phyloP scores from a whole-genome alignment of 1,140 invertebrate genomes.

The Lasioglossum baleicum region DNA sequence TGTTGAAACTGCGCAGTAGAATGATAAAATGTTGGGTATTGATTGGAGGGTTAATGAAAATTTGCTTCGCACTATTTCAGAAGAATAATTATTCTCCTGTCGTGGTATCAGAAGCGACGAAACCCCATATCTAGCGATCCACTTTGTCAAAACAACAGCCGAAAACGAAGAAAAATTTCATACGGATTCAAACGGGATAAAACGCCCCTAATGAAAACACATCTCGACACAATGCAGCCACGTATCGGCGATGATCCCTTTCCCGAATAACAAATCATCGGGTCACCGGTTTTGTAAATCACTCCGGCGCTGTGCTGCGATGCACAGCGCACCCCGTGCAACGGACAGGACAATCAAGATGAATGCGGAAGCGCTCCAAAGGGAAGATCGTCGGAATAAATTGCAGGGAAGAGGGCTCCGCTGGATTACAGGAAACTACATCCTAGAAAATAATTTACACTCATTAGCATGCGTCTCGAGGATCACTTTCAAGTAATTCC shows the following conservation, averaged over 20 bases:
- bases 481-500: constrained; percentile 24
- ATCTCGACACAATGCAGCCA: too few relatives aligned
- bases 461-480: constrained; percentile 29
- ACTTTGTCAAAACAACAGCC: too few relatives aligned
- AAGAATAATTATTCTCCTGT: too few relatives aligned
- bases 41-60: too few relatives aligned
- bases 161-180: too few relatives aligned
- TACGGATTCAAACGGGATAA: too few relatives aligned
- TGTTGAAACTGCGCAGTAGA: too few relatives aligned
- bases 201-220: too few relatives aligned
- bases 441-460: constrained; percentile 36
- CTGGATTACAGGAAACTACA: constrained; percentile 21
- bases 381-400: constrained; percentile 3
- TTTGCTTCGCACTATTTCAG: too few relatives aligned
- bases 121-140: too few relatives aligned
- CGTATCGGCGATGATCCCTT: background rate
- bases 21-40: too few relatives aligned
- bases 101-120: too few relatives aligned
- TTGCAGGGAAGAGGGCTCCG: constrained; percentile 1
- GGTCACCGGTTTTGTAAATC: background rate
- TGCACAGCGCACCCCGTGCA: background rate
- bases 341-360: background rate
- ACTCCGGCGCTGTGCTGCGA: background rate
- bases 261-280: background rate
- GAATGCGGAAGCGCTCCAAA: background rate